Evolutionary conservation across 2,888 invertebrate genomes (phyloP).

Genomic region (Candidula unifasciata): DNA sequence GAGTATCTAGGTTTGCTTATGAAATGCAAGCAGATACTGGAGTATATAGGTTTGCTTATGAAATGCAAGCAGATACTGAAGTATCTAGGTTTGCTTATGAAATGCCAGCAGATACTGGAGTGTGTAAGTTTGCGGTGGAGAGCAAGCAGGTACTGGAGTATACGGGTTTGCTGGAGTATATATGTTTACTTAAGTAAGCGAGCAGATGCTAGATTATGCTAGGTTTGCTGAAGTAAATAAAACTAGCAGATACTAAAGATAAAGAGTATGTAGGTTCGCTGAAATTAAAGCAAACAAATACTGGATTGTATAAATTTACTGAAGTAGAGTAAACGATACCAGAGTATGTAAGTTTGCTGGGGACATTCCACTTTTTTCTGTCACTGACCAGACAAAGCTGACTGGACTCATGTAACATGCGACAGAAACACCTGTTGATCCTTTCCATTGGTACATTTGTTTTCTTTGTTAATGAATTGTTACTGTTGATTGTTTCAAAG

Average conservation of each 20-base stretch:
- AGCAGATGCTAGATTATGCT: too few relatives aligned
- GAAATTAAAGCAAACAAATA: too few relatives aligned
- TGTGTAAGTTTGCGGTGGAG: neutral
- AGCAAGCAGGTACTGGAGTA: too few relatives aligned
- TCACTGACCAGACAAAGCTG: conserved; percentile 5
- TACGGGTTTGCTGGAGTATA: too few relatives aligned
- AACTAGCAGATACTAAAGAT: too few relatives aligned
- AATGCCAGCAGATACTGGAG: too few relatives aligned
- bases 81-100: neutral
- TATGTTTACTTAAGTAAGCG: too few relatives aligned
- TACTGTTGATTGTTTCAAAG: conserved; percentile 38
- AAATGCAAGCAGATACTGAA: too few relatives aligned
- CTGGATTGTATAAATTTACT: neutral
- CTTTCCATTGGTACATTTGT: neutral
- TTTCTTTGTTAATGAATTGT: conserved; percentile 11
- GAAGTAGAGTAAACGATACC: neutral
- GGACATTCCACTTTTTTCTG: conserved; percentile 32
- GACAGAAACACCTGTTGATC: neutral
- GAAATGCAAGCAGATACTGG: too few relatives aligned
- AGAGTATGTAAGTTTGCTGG: neutral
- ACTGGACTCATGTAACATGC: conserved; percentile 1
- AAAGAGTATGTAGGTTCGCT: neutral
- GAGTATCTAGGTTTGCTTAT: neutral
- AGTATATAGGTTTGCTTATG: neutral
- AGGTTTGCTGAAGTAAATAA: neutral